Evolutionary conservation across 2,888 invertebrate species (phyloP).

Genomic region (Drosophila anomalipes): DNA sequence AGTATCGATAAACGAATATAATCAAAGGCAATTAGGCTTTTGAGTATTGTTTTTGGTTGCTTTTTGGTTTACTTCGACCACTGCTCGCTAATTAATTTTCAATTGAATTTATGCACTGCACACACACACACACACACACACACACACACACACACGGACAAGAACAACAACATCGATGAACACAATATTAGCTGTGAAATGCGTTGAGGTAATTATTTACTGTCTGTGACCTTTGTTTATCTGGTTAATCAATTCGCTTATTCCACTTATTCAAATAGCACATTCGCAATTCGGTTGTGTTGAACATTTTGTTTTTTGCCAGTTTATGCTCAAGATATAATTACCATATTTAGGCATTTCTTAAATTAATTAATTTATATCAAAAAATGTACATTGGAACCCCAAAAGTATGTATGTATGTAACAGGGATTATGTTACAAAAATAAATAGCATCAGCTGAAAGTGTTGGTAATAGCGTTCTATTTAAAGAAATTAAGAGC

Average conservation of each 20-base stretch:
- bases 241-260: not conserved
- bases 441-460: not conserved
- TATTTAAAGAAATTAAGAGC: constrained; percentile 9
- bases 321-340: not conserved
- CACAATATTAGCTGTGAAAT: not conserved
- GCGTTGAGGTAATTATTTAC: not conserved
- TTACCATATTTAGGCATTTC: not conserved
- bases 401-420: not conserved
- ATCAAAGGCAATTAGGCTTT: constrained; percentile 73
- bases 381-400: no score
- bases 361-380: not conserved
- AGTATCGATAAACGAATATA: constrained; percentile 65
- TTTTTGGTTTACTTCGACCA: constrained; percentile 6
- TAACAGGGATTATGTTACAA: not conserved
- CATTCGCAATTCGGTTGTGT: not conserved
- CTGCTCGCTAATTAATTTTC: constrained; percentile 66
- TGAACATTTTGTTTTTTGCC: not conserved
- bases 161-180: not conserved
- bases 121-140: constrained; percentile 1
- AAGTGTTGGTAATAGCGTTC: not conserved
- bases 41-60: constrained; percentile 36
- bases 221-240: not conserved
- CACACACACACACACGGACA: not conserved
- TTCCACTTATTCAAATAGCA: not conserved
- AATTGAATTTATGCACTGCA: constrained; percentile 54